phyloP scores from a whole-genome alignment of 2,113 vertebrate genomes.

The Phocoena sinus region DNA sequence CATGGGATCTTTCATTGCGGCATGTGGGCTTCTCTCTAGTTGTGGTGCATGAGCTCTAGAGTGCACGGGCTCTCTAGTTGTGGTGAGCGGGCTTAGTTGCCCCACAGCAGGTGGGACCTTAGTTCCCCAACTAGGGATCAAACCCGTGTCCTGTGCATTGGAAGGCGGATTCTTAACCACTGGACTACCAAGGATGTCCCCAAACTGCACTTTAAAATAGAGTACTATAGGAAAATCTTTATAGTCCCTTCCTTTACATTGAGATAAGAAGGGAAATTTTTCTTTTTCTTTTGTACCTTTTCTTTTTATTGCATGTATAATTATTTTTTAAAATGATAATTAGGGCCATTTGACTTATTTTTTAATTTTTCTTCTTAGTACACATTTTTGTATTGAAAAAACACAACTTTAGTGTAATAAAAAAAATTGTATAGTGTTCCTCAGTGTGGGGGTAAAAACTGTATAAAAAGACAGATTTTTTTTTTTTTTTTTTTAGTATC shows the following conservation, averaged over 20 bases:
- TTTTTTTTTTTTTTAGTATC: background rate
- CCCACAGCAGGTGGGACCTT: too few relatives aligned
- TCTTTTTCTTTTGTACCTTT: background rate
- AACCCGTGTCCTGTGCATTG: too few relatives aligned
- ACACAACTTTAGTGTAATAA: background rate
- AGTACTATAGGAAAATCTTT: background rate
- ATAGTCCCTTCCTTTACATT: background rate
- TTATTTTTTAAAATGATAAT: background rate
- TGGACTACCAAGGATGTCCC: too few relatives aligned
- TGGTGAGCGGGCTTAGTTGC: too few relatives aligned
- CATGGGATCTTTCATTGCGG: too few relatives aligned
- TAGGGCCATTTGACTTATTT: background rate
- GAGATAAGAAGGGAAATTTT: background rate
- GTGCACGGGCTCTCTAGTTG: too few relatives aligned
- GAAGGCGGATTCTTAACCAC: too few relatives aligned
- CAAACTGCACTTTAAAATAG: constrained; percentile 18
- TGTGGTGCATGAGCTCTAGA: too few relatives aligned
- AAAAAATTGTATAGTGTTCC: background rate
- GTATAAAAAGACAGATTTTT: background rate
- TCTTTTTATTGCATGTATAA: background rate
- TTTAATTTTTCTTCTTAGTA: background rate
- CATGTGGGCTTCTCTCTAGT: too few relatives aligned
- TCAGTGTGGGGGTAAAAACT: background rate
- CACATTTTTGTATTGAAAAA: background rate
- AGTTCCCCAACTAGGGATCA: too few relatives aligned